Conservation (phyloP, 2,113 vertebrate genomes). For the Bostrychus sinensis region DNA sequence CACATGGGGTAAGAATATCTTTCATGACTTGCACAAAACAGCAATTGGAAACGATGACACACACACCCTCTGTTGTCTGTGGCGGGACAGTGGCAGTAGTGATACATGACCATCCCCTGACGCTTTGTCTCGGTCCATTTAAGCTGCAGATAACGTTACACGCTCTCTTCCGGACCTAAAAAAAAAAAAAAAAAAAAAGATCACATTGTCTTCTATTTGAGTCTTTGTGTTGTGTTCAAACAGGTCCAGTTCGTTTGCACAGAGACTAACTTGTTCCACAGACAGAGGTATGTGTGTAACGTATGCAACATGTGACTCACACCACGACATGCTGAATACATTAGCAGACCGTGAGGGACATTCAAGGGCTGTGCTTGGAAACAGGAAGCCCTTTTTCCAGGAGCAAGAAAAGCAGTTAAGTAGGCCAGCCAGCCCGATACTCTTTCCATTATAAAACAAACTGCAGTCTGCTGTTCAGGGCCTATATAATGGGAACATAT, state of each 20-base stretch:
- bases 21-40: slow-evolving; percentile 70
- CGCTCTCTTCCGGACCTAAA: slow-evolving; percentile 62
- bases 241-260: slow-evolving; percentile 47
- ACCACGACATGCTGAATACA: slow-evolving; percentile 6
- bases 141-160: slow-evolving; percentile 63
- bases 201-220: slow-evolving; percentile 66
- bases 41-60: slow-evolving; percentile 64
- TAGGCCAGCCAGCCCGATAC: slow-evolving; percentile 5
- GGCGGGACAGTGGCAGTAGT: slow-evolving; percentile 46
- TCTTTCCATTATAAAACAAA: slow-evolving; percentile 10
- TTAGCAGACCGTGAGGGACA: slow-evolving; percentile 21
- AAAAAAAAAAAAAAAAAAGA: slow-evolving; percentile 59
- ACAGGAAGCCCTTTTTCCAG: slow-evolving; percentile 37
- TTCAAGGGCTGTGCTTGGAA: slow-evolving; percentile 19
- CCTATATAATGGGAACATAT: slow-evolving; percentile 4
- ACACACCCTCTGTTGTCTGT: slow-evolving; percentile 65
- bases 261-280: slow-evolving; percentile 40
- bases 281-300: slow-evolving; percentile 20
- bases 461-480: not conserved
- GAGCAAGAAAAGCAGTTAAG: slow-evolving; percentile 11
- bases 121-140: slow-evolving; percentile 70
- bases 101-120: slow-evolving; percentile 51
- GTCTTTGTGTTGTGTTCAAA: slow-evolving; percentile 57
- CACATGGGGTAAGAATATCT: slow-evolving; percentile 55
- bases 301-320: slow-evolving; percentile 60